phyloP scores from a whole-genome alignment of 2,888 invertebrate genomes.

The Cantharis flavilabris region DNA sequence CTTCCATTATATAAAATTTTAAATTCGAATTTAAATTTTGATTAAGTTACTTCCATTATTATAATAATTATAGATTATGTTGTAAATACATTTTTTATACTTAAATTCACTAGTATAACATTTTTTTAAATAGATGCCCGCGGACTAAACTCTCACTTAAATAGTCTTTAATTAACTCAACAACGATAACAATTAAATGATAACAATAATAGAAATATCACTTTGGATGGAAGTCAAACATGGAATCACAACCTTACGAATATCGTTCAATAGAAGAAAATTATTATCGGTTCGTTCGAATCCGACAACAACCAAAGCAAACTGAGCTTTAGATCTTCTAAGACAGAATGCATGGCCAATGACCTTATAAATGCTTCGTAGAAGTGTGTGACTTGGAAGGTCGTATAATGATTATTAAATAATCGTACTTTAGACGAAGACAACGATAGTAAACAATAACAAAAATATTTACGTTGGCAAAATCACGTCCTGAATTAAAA shows the following conservation, averaged over 20 bases:
- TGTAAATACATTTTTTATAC: not conserved
- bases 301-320: conserved; percentile 35
- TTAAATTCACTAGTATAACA: not conserved
- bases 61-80: not conserved
- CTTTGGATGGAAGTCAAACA: conserved; percentile 33
- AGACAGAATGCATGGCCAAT: conserved; percentile 48
- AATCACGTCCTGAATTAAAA: not conserved
- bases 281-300: conserved; percentile 26
- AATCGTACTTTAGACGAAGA: conserved; percentile 20
- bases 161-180: conserved; percentile 15
- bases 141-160: not conserved
- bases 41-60: conserved; percentile 7
- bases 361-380: conserved; percentile 46
- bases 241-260: conserved; percentile 29
- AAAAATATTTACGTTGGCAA: not conserved
- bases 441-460: conserved; percentile 14
- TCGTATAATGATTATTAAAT: conserved; percentile 32
- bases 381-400: conserved; percentile 42
- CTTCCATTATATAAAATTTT: conserved; percentile 19
- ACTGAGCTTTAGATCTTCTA: conserved; percentile 45
- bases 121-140: not conserved
- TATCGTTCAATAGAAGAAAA: conserved; percentile 14
- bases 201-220: conserved; percentile 30
- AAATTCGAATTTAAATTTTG: not conserved
- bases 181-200: conserved; percentile 26